Evolutionary conservation across 2,113 vertebrate species (phyloP).

Genomic region (Lucifuga dentata): DNA sequence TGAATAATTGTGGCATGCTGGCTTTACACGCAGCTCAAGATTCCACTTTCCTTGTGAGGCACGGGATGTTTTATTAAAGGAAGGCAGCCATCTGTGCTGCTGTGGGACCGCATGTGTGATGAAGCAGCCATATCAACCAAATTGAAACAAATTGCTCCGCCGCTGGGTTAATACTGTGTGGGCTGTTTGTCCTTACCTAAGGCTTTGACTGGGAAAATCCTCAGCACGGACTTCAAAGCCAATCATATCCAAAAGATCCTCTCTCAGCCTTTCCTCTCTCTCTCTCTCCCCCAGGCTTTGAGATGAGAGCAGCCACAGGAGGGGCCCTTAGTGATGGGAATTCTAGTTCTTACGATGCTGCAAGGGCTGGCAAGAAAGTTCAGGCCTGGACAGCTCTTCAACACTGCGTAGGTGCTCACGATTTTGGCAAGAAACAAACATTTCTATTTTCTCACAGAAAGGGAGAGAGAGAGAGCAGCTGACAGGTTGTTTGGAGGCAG

Average conservation of each 20-base stretch:
- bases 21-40: constrained; percentile 1
- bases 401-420: constrained; percentile 9
- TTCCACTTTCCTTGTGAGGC: constrained; percentile 12
- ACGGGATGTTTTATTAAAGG: constrained; percentile 15
- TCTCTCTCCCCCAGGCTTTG: no score
- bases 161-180: constrained; percentile 47
- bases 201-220: constrained; percentile 23
- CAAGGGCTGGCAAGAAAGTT: constrained; percentile 14
- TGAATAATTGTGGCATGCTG: constrained; percentile 26
- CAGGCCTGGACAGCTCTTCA: neutral
- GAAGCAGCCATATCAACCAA: constrained; percentile 33
- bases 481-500: constrained; percentile 3
- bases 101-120: constrained; percentile 39
- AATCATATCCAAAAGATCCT: constrained; percentile 18
- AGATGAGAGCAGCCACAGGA: constrained; percentile 21
- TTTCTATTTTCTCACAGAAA: constrained; percentile 35
- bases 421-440: constrained; percentile 30
- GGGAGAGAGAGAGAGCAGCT: constrained; percentile 19
- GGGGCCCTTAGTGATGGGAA: neutral
- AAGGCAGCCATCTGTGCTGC: constrained; percentile 37
- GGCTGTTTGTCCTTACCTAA: constrained; percentile 35
- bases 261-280: constrained; percentile 25
- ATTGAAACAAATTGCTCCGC: constrained; percentile 56
- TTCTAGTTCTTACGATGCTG: neutral
- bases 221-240: constrained; percentile 39